Base-by-base conservation (phyloP, 2,888 invertebrate species). In the Drosophila picticornis region DNA sequence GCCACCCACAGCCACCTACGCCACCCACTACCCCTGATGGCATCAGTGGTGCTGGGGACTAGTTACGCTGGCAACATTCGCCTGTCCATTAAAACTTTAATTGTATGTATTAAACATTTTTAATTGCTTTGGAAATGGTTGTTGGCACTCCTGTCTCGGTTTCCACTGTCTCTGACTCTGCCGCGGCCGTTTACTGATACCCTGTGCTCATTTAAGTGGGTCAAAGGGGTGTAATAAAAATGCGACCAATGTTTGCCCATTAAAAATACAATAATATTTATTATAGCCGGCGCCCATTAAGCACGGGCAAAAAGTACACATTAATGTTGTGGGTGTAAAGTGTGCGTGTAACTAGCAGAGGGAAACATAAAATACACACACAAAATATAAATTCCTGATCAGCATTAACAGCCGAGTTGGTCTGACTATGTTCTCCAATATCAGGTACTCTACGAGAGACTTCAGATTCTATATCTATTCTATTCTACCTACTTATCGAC, bases 71-170 rank as follows among this genome's bases (percentile, higher is more conserved):
- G 13, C 55, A 46, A 59, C 72, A 53, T 56, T 65, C 55, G 69
- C 65, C 56, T 68, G 70, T 72, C 84, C 83, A 84, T 86, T 84
- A 80, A 71, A 73, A 80, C 78, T 87, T 84, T 87, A 87, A 85
- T 85, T 85, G 80, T 73, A 67, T 71, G 80, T 83, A 81, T 83
- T 84, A 77, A 74, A 86, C 73, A 75, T 74, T 75, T 75, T 72
- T 83, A 74, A 77, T 75, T 80, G 75, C 79, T 72, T 76, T 80
- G 52, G 67, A 72, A 78, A 79, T 78, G 72, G 19, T 67, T 72
- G 75, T 60, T 77, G 75, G 61, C 63, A 72, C 69, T 79, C 51
- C 79, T 80, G 74, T 74, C 69, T 68, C 63, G 59, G 64, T 68
- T 80, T 60, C 64, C 70, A 57, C 34, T 34, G 34, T 13, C 16